Conservation (phyloP, 1,140 invertebrate genomes). For the Scaptomyza graminum region DNA sequence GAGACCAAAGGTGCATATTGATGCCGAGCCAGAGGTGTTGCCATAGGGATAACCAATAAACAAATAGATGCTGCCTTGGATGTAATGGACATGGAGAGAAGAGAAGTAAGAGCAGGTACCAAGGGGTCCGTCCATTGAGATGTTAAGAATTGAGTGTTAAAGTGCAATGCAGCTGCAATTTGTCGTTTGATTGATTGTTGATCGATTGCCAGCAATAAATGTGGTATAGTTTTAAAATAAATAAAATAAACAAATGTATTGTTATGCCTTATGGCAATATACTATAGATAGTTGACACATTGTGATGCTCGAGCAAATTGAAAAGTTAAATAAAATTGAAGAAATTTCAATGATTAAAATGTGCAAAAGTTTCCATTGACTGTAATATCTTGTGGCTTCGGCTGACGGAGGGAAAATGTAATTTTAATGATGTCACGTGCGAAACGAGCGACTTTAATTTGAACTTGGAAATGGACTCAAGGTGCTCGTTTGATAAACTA, state of each 20-base stretch:
- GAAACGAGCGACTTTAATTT: neutral
- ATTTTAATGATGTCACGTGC: conserved; percentile 64
- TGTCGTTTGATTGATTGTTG: conserved; percentile 25
- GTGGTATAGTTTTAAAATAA: neutral
- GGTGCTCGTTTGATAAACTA: conserved; percentile 75
- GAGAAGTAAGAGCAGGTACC: neutral
- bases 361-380: too few species aligned
- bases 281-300: too few species aligned
- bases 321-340: too few species aligned
- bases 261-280: too few species aligned
- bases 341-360: too few species aligned
- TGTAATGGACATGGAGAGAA: neutral
- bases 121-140: neutral
- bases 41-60: conserved; percentile 30
- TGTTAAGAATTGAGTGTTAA: conserved; percentile 1
- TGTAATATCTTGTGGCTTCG: conserved; percentile 9
- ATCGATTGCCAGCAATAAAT: conserved; percentile 16
- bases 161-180: conserved; percentile 34
- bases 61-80: conserved; percentile 17
- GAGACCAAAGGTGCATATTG: conserved; percentile 1
- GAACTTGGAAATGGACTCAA: conserved; percentile 33
- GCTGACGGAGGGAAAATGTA: conserved; percentile 13
- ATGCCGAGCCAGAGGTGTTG: conserved; percentile 6
- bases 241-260: neutral
- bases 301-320: too few species aligned